Percentiles rank a stretch among this genome's conserved stretches.
Conservation (phyloP, 1,140 invertebrate species). For the Macrotrachela quadricornifera region DNA sequence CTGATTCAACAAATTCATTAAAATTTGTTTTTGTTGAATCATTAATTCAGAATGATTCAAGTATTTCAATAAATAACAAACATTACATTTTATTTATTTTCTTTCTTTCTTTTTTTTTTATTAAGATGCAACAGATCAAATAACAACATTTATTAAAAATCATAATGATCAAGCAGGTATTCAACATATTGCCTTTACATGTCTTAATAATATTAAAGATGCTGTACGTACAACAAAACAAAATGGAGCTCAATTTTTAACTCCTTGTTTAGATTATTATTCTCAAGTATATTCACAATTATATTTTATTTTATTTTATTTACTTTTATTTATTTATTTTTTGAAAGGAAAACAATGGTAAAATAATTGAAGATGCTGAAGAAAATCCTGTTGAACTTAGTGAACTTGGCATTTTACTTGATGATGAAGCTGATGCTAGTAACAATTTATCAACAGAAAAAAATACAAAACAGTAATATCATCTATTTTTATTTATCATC, state of each 20-base stretch:
- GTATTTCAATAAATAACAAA: no score
- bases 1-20: slow-evolving; percentile 12
- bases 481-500: neutral
- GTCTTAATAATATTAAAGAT: neutral
- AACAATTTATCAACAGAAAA: neutral
- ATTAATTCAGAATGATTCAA: slow-evolving; percentile 12
- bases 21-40: slow-evolving; percentile 34
- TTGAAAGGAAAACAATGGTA: no score
- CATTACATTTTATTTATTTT: no score
- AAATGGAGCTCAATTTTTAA: neutral
- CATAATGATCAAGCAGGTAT: slow-evolving; percentile 6
- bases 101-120: no score
- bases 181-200: slow-evolving; percentile 14
- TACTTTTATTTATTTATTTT: no score
- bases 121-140: no score
- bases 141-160: neutral
- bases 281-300: no score
- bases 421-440: slow-evolving; percentile 22
- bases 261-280: no score
- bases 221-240: slow-evolving; percentile 6
- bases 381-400: neutral
- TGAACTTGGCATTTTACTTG: slow-evolving; percentile 23
- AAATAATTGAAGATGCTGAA: neutral
- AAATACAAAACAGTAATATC: neutral
- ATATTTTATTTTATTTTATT: no score